Evolutionary conservation across 2,888 invertebrate species (phyloP).

Genomic region (Cheilosia grossa): DNA sequence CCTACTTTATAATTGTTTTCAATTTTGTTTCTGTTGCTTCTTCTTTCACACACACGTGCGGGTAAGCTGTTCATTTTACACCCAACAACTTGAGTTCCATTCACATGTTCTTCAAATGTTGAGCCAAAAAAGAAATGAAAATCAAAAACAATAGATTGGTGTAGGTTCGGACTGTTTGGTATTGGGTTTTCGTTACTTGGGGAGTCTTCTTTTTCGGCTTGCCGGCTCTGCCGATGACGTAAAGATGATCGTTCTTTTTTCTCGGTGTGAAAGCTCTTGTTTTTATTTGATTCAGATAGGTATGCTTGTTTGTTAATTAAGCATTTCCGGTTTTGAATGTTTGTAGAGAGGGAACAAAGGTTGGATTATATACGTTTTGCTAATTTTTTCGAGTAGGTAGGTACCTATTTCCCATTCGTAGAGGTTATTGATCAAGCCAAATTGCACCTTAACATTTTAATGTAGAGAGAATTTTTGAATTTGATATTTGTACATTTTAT

Average conservation of each 20-base stretch:
- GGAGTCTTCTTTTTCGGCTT: conserved; percentile 17
- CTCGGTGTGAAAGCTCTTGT: neutral
- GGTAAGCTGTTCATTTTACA: too few relatives aligned
- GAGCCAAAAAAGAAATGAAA: conserved; percentile 1
- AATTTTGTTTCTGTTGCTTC: too few relatives aligned
- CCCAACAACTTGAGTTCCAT: neutral
- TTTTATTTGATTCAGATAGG: neutral
- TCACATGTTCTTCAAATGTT: conserved; percentile 28
- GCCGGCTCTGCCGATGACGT: conserved; percentile 35
- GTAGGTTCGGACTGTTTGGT: conserved; percentile 51
- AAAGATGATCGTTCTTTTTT: conserved; percentile 27
- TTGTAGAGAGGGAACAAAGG: neutral
- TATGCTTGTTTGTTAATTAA: conserved; percentile 24
- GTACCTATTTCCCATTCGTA: neutral
- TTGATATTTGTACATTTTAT: too few relatives aligned
- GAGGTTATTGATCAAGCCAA: conserved; percentile 28
- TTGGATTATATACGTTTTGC: neutral
- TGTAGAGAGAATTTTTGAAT: too few relatives aligned
- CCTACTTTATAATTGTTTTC: too few relatives aligned
- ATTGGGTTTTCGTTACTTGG: conserved; percentile 1
- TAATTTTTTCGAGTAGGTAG: neutral
- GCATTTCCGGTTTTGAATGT: conserved; percentile 53
- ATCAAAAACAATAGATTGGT: conserved; percentile 31
- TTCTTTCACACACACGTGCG: too few relatives aligned
- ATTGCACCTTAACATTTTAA: conserved; percentile 25